Conservation (phyloP, 2,888 invertebrate species). For the Petrolisthes manimaculis region DNA sequence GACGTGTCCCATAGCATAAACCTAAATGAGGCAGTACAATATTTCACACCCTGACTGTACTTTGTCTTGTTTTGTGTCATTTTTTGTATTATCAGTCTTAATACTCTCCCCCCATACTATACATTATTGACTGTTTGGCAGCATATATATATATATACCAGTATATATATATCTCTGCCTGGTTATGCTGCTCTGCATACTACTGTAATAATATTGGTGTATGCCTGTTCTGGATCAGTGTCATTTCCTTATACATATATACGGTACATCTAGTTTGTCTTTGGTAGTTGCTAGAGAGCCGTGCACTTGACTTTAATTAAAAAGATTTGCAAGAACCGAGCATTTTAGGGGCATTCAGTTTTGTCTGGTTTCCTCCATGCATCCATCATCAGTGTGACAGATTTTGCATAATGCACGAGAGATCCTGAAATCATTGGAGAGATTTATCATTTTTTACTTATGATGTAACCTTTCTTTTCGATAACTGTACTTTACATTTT, state of each 20-base stretch:
- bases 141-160: neutral
- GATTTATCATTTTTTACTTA: constrained; percentile 9
- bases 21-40: too few species aligned
- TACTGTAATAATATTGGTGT: constrained; percentile 25
- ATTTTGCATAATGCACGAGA: constrained; percentile 40
- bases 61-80: constrained; percentile 2
- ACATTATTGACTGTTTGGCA: constrained; percentile 14
- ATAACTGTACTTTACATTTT: neutral
- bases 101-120: neutral
- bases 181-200: constrained; percentile 19
- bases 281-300: constrained; percentile 24
- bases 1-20: too few species aligned
- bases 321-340: neutral
- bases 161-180: neutral
- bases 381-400: constrained; percentile 35
- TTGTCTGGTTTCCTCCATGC: constrained; percentile 23
- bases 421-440: neutral
- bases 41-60: neutral
- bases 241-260: constrained; percentile 12
- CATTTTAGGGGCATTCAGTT: constrained; percentile 22
- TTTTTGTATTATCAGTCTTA: neutral
- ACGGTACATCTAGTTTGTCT: constrained; percentile 6
- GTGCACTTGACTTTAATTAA: neutral
- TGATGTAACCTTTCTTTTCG: constrained; percentile 22
- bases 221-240: constrained; percentile 41